These are phyloP conservation scores for Neogale vison DNA, from an alignment of 2,113 vertebrate species.

Conservation along the genomic window DNA sequence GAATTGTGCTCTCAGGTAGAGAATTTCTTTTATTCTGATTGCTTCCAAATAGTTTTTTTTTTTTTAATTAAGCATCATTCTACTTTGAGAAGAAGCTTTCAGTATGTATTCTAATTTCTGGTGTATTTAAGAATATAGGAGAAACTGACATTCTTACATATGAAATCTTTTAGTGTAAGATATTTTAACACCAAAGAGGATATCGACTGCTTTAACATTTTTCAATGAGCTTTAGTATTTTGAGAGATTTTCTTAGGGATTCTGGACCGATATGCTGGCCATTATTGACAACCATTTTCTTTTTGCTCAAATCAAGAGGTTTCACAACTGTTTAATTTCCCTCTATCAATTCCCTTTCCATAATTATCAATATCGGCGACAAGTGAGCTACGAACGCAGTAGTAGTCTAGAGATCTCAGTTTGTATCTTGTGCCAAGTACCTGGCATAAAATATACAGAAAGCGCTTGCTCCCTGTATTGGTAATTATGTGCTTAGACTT, in stretches of 20 bases:
- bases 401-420: background rate
- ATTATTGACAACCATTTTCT: background rate
- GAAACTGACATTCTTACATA: background rate
- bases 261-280: background rate
- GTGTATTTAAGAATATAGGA: background rate
- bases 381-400: background rate
- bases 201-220: background rate
- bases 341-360: background rate
- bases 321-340: background rate
- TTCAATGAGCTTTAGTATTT: background rate
- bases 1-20: conserved; percentile 63
- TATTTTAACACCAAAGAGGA: conserved; percentile 10
- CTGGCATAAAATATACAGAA: background rate
- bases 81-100: background rate
- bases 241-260: background rate
- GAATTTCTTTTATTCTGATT: conserved; percentile 37
- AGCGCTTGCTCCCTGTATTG: background rate
- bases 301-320: background rate
- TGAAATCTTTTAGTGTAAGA: background rate
- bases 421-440: background rate
- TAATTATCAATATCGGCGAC: background rate
- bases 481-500: background rate
- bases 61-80: background rate
- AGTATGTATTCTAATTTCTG: background rate
- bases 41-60: background rate